These are phyloP conservation scores for Falcunculus frontatus DNA, from an alignment of 2,113 vertebrate species.

Conservation along the genomic window DNA sequence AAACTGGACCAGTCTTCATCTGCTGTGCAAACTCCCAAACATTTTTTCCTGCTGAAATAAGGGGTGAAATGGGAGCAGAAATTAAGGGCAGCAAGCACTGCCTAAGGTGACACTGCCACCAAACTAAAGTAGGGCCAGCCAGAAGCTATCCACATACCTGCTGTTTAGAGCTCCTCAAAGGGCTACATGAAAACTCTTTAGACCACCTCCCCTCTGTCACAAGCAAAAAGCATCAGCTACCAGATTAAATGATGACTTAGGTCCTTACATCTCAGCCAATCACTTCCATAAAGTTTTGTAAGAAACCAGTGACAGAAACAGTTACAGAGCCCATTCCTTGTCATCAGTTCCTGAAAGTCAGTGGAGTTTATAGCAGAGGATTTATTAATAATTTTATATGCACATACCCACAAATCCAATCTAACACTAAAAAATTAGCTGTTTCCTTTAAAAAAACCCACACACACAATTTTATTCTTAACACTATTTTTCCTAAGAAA, in stretches of 20 bases:
- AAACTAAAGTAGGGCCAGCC: background rate
- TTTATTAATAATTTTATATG: background rate
- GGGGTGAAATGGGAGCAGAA: background rate
- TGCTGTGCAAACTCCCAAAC: fast-evolving
- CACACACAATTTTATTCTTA: background rate
- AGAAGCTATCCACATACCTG: background rate
- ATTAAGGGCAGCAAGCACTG: background rate
- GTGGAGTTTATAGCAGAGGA: background rate
- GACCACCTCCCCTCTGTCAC: background rate
- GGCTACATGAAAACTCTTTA: background rate
- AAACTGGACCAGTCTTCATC: background rate
- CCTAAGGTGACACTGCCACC: background rate
- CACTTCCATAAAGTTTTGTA: background rate
- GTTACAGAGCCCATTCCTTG: background rate
- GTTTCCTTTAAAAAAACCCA: background rate
- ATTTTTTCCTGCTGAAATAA: background rate
- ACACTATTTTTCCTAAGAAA: background rate
- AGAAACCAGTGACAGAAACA: background rate
- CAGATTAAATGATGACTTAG: background rate
- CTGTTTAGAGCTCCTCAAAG: background rate
- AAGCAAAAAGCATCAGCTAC: background rate
- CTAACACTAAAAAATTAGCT: background rate
- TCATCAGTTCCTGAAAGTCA: background rate
- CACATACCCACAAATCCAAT: background rate
- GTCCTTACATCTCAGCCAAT: background rate